These are phyloP conservation scores for Drosophila borborema DNA, from an alignment of 2,888 invertebrate species.

Conservation along the genomic window DNA sequence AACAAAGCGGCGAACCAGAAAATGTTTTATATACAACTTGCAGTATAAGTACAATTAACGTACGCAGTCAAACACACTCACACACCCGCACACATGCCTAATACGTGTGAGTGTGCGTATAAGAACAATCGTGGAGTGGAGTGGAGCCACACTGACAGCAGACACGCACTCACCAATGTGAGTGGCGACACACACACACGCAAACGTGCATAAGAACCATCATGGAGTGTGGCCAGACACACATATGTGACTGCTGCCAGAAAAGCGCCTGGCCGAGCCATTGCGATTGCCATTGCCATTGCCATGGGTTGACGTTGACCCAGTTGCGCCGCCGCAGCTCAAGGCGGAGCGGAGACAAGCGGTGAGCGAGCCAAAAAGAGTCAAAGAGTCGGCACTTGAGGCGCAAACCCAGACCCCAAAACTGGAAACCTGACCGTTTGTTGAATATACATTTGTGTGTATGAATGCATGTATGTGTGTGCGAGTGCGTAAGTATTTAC, in stretches of 20 bases:
- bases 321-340: slow-evolving; percentile 58
- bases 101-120: slow-evolving; percentile 1
- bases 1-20: slow-evolving; percentile 47
- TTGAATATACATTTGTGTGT: slow-evolving; percentile 1
- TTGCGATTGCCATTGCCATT: slow-evolving; percentile 37
- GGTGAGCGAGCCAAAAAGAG: slow-evolving; percentile 31
- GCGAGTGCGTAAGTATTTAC: slow-evolving; percentile 15
- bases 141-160: slow-evolving; percentile 34
- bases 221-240: slow-evolving; percentile 31
- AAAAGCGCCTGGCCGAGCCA: slow-evolving; percentile 46
- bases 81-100: background rate
- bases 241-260: slow-evolving; percentile 28
- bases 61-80: slow-evolving; percentile 13
- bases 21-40: slow-evolving; percentile 51
- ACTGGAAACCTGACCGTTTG: slow-evolving; percentile 68
- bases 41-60: slow-evolving; percentile 64
- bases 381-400: slow-evolving; percentile 50
- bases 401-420: slow-evolving; percentile 62
- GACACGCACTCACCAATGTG: slow-evolving; percentile 42
- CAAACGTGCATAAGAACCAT: slow-evolving; percentile 5
- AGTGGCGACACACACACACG: slow-evolving; percentile 12
- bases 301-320: slow-evolving; percentile 72
- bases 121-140: slow-evolving; percentile 25
- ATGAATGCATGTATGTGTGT: background rate
- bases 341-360: slow-evolving; percentile 16